Percentiles rank a stretch among this genome's conserved stretches.
Evolutionary conservation across 2,113 vertebrate genomes (phyloP).

Genomic region (Neolamprologus tretocephalus): DNA sequence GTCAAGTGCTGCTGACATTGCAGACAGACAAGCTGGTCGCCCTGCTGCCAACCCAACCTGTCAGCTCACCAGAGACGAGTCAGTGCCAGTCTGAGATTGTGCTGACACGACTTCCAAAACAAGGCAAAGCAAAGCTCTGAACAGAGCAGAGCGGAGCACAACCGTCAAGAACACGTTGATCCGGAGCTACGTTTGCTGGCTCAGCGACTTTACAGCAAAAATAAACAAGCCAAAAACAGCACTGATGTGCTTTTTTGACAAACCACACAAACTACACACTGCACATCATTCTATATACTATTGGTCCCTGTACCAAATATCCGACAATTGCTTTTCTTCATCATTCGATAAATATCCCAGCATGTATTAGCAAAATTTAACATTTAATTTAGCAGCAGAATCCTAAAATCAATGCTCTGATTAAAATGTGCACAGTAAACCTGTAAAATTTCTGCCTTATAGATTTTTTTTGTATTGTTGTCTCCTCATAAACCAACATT

Average conservation of each 20-base stretch:
- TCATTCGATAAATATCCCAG: neutral
- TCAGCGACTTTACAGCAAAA: slow-evolving; percentile 22
- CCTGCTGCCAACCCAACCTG: slow-evolving; percentile 37
- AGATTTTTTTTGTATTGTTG: neutral
- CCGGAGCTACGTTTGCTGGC: neutral
- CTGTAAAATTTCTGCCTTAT: neutral
- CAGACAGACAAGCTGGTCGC: slow-evolving; percentile 29
- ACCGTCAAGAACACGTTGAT: neutral
- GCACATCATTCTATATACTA: neutral
- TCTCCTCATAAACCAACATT: neutral
- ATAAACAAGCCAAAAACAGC: neutral
- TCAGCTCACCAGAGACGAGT: slow-evolving; percentile 4
- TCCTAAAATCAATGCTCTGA: neutral
- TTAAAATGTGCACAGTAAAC: neutral
- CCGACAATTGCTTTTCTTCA: neutral
- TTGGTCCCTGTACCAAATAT: neutral
- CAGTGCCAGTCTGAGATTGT: slow-evolving; percentile 4
- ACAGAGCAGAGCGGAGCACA: neutral
- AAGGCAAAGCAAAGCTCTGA: neutral
- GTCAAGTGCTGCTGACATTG: slow-evolving; percentile 42
- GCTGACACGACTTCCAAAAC: neutral
- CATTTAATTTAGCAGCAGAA: neutral
- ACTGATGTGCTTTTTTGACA: neutral
- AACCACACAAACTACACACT: neutral
- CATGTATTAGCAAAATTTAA: neutral